Base-by-base conservation (phyloP, 2,113 vertebrate species). In the Ctenodactylus gundi region DNA sequence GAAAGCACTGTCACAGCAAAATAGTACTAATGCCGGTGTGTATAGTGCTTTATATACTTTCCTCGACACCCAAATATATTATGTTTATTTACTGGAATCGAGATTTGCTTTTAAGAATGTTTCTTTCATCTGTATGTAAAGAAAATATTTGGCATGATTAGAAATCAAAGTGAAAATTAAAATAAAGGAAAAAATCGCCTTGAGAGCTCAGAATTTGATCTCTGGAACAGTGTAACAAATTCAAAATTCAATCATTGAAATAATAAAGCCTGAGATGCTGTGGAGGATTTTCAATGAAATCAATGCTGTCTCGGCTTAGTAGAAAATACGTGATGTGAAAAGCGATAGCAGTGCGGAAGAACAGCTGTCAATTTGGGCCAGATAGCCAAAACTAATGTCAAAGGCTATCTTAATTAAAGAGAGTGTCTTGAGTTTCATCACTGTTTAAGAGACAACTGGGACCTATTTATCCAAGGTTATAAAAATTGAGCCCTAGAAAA, bases 401-500 rank as follows among this genome's bases (percentile, higher is more conserved):
- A 85, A 39, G 21, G 65, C 27, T 88, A 58, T 80, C 60, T 95
- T 95, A 76, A 90, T 88, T 95, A 77, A 93, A 94, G 57, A 75
- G 31, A 62, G 18, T 55, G 13, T 65, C 65, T 85, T 81, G n/a
- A 58, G 53, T 91, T 95, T 90, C 72, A 88, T 78, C 90, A 44
- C 0, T 41, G 31, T 65, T 82, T 53, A 96, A 75, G 77, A 94
- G 60, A 93, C 58, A 94, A 91, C 31, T 13, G 17, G 27, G 49
- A 41, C 7, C 29, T 91, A 82, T 92, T 90, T 85, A 88, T 86
- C 10, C 72, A 94, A 91, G 65, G 78, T 88, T 85, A 93, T 85
- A 93, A 93, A 95, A 91, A 88, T 20, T 60, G 27, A 93, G 41
- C 27, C 14, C 44, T 85, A 88, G 72, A 95, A 90, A 92, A 90